Conservation (phyloP, 2,888 invertebrate species). For the Tridacna gigas region DNA sequence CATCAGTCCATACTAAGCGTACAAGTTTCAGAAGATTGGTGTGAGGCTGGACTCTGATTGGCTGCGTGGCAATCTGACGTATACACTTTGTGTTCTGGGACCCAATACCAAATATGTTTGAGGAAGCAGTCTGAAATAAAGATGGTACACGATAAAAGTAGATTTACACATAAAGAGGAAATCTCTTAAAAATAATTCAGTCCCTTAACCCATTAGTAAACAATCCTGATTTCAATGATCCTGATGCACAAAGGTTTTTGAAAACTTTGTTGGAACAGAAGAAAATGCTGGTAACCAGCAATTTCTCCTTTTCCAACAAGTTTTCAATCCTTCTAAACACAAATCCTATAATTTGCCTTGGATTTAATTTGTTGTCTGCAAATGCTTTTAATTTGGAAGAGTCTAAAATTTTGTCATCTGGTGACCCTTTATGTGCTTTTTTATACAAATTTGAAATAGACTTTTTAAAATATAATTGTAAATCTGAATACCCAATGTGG, state of each 20-base stretch:
- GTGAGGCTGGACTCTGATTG: slow-evolving; percentile 73
- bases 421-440: too few species aligned
- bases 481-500: too few species aligned
- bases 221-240: too few species aligned
- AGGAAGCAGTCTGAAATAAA: slow-evolving; percentile 88
- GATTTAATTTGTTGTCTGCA: too few species aligned
- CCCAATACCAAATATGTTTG: slow-evolving; percentile 98
- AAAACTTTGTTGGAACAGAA: neutral
- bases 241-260: too few species aligned
- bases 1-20: slow-evolving; percentile 97
- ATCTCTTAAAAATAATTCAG: neutral
- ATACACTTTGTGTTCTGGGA: slow-evolving; percentile 98
- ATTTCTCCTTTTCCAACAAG: too few species aligned
- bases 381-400: too few species aligned
- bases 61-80: slow-evolving; percentile 92
- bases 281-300: neutral
- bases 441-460: too few species aligned
- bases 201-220: neutral
- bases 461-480: too few species aligned
- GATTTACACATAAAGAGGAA: neutral
- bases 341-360: too few species aligned
- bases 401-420: too few species aligned
- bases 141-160: slow-evolving; percentile 7
- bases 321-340: too few species aligned
- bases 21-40: slow-evolving; percentile 94